A percentile compares a stretch with the other conserved stretches of the same genome.
These are phyloP conservation scores for Choloepus didactylus DNA, from an alignment of 2,797 vertebrate genomes.

Conservation along the genomic window DNA sequence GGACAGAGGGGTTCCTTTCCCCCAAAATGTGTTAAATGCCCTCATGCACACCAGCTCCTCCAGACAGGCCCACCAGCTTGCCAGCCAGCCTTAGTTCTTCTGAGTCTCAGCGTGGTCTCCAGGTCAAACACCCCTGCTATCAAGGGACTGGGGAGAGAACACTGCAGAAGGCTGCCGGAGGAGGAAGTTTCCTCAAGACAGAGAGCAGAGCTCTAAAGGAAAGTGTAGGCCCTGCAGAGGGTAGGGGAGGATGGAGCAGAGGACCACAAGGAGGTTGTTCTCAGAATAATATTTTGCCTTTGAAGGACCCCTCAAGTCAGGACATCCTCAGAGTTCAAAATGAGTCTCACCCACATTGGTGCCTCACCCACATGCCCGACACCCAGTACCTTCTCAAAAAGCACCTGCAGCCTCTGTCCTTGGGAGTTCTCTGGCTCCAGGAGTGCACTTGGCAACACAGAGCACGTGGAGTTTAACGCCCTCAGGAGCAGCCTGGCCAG, in stretches of 20 bases:
- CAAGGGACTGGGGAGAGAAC: not conserved
- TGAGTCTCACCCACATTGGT: not conserved
- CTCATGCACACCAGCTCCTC: not conserved
- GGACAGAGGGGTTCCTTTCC: not conserved
- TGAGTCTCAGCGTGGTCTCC: not conserved
- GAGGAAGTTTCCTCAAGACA: not conserved
- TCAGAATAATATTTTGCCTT: not conserved
- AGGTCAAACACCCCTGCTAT: too few relatives aligned
- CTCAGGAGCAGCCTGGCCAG: not conserved
- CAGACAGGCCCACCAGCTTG: not conserved
- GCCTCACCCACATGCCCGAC: not conserved
- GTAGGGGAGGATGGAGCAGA: not conserved
- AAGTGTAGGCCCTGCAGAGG: not conserved
- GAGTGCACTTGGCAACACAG: not conserved
- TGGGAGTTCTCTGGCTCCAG: not conserved
- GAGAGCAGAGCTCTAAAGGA: not conserved
- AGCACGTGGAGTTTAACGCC: fast-evolving
- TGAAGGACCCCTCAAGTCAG: not conserved
- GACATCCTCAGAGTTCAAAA: not conserved
- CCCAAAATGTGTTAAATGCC: not conserved
- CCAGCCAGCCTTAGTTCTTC: not conserved
- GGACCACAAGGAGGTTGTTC: fast-evolving
- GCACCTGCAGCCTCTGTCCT: not conserved
- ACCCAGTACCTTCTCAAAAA: not conserved
- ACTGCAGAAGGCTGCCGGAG: fast-evolving